Evolutionary conservation across 2,888 invertebrate species (phyloP), one percentile per base, ranked within the genome.

Genomic region (Megastigmus dorsalis): DNA sequence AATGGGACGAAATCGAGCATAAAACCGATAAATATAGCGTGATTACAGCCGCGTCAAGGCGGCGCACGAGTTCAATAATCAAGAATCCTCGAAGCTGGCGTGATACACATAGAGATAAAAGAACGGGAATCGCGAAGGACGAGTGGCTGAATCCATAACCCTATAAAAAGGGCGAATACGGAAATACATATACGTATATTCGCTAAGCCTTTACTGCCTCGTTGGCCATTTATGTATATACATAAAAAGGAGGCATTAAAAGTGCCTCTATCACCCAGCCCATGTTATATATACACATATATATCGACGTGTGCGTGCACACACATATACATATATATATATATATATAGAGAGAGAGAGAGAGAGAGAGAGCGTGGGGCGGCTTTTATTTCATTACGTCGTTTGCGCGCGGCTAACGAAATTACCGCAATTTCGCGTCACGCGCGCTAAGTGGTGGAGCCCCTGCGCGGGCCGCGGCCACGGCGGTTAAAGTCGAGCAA

Each of bases 301-400:
- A 50, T 15, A 52, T n/a, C 33, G 2, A 33, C 3, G 18, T 9
- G 1, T 28, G 36, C 2, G 23, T 38, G 7, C n/a, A 57, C 23
- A 13, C 38, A 13, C 6, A 36, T 6, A 20, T 38, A 13, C 36
- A 13, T 26, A 43, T 18, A 20, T 36, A 36, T 36, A 38, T 23
- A 38, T n/a, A 36, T 20, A 23, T 15, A 60, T 23, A 54, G 26
- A 54, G n/a, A 26, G 2, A 33, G n/a, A n/a, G n/a, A n/a, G n/a
- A n/a, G n/a, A n/a, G n/a, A 54, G 26, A 54, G n/a, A 26, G 2
- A 33, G 38, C 15, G 18, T 26, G 75, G 23, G 18, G 36, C 67
- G 9, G 77, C 79, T 80, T 82, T 82, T 81, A 82, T 82, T 82
- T 81, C 78, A 81, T 82, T 83, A 83, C 80, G 76, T 80, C 79